Base-by-base conservation (phyloP, 2,888 invertebrate genomes). In the Drosophila monieri region DNA sequence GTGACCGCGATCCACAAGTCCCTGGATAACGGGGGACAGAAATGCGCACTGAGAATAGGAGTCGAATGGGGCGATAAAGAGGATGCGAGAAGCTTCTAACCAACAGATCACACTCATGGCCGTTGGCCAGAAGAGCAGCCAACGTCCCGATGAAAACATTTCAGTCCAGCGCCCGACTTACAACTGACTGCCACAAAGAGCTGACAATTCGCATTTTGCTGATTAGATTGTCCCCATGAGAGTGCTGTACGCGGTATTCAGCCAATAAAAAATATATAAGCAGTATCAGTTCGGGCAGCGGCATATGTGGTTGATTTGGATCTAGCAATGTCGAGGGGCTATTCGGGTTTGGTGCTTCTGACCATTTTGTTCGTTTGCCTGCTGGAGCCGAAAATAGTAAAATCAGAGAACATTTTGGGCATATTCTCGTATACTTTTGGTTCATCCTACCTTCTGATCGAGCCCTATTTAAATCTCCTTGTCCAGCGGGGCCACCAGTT, bases 1-100 rank as follows among this genome's bases (percentile, higher is more conserved):
- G 76, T 92, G 92, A 0, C 92, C 92, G 6, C 88, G 78, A 12
- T 79, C 71, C 0, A 88, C 85, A 21, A 92, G 73, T 0, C 76
- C 89, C 37, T 79, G 74, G 41, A 91, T 70, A 25, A 90, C 73
- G 0, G 90, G 77, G 0, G 80, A 72, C 18, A 85, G 77, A 1
- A 90, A 58, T 12, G 86, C 78, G 56, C 90, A 90, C 59, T 89
- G 90, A 0, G 89, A 85, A 0, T 61, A 39, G 9, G 74, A 35
- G 0, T 85, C 74, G 47, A 64, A 89, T 1, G 88, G 81, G 60
- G 81, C 85, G 3, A 88, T 48, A 2, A 80, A 35, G 6, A 88
- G 59, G 25, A 88, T 76, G 15, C 61, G 74, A 0, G 70, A 76
- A 3, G 69, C 21, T 27, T 39, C 6, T 1, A 37, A 6, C 64